These are phyloP conservation scores for Leptopilina clavipes DNA, from an alignment of 1,140 invertebrate genomes.

Conservation along the genomic window DNA sequence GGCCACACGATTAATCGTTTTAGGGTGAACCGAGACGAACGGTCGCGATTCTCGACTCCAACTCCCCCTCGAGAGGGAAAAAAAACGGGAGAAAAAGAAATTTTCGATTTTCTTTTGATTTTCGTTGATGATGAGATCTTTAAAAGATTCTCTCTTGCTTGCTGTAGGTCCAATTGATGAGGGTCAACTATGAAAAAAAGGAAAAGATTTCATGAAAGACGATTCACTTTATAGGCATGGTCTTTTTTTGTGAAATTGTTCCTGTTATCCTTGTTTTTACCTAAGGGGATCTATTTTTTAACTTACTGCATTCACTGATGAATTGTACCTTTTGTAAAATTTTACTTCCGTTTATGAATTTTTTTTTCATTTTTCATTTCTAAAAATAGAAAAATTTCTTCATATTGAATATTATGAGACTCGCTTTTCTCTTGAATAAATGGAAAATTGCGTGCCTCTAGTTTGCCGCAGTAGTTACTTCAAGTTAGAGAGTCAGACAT, in stretches of 20 bases:
- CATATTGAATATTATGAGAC: no score
- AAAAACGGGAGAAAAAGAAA: not conserved
- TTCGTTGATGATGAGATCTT: not conserved
- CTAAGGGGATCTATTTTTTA: no score
- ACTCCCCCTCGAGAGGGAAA: not conserved
- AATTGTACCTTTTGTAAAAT: no score
- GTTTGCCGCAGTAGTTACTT: not conserved
- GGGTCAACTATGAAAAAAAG: not conserved
- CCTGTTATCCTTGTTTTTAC: no score
- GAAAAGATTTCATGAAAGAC: not conserved
- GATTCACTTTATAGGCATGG: not conserved
- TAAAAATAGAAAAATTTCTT: no score
- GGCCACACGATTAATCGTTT: constrained; percentile 37
- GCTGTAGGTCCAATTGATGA: not conserved
- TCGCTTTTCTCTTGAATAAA: no score
- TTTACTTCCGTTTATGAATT: no score
- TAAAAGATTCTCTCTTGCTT: not conserved
- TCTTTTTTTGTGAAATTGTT: no score
- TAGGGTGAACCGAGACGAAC: constrained; percentile 25
- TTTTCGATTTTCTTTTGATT: not conserved
- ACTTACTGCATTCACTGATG: no score
- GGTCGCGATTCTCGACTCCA: constrained; percentile 4
- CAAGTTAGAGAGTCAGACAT: not conserved
- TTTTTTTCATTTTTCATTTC: no score
- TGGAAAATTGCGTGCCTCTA: no score